phyloP scores from a whole-genome alignment of 2,888 invertebrate species.

The Epinotia bilunana region DNA sequence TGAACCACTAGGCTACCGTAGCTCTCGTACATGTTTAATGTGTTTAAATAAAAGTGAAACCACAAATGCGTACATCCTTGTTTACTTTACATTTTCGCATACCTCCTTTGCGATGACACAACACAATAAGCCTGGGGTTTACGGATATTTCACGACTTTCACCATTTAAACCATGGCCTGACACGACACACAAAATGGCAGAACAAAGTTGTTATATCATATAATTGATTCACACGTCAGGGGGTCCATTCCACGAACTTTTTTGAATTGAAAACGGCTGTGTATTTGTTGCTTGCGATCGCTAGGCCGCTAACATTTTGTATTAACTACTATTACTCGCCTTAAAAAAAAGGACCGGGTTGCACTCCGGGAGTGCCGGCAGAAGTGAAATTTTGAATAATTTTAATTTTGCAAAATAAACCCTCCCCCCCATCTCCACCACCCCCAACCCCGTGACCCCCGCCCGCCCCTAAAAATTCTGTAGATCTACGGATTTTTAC shows the following conservation, averaged over 20 bases:
- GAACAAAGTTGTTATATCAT: constrained; percentile 31
- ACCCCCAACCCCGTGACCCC: too few species aligned
- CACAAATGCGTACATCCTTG: background rate
- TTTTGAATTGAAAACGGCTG: background rate
- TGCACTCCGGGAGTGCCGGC: too few species aligned
- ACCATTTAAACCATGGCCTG: constrained; percentile 24
- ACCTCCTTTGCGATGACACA: constrained; percentile 34
- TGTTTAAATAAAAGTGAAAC: constrained; percentile 14
- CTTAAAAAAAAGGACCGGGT: too few species aligned
- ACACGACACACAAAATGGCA: constrained; percentile 31
- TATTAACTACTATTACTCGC: too few species aligned
- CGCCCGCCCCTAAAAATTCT: too few species aligned
- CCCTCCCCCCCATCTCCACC: too few species aligned
- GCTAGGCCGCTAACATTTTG: background rate
- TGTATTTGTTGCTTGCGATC: background rate
- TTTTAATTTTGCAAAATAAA: too few species aligned
- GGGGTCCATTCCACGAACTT: background rate
- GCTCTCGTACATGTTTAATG: background rate
- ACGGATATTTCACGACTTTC: constrained; percentile 39
- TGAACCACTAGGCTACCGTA: too few species aligned
- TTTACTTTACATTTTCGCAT: constrained; percentile 23
- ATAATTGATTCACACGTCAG: constrained; percentile 36
- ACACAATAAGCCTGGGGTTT: constrained; percentile 34
- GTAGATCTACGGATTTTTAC: too few species aligned
- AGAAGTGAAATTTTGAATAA: too few species aligned